Percentiles rank a stretch among this genome's conserved stretches.
phyloP scores from a whole-genome alignment of 2,113 vertebrate genomes.

The Lynx canadensis region DNA sequence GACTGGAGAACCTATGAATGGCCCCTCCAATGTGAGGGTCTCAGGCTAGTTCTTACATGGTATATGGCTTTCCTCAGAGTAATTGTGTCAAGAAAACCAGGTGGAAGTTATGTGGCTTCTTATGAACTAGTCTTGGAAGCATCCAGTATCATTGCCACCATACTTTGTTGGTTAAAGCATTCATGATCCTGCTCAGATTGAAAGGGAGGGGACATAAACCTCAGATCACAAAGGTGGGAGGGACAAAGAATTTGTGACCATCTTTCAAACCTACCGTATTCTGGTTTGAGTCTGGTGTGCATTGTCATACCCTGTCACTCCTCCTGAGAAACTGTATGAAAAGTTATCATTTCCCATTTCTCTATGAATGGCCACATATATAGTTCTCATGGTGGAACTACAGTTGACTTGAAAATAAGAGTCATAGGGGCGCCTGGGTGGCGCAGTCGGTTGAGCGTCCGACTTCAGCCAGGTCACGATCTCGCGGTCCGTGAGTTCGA shows the following conservation, averaged over 20 bases:
- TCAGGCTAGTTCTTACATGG: not conserved
- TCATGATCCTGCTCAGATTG: not conserved
- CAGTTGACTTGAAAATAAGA: not conserved
- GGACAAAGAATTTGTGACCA: not conserved
- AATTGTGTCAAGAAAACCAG: not conserved
- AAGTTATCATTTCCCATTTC: not conserved
- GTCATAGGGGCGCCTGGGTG: too few species aligned
- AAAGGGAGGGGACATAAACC: not conserved
- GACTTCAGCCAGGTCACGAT: too few species aligned
- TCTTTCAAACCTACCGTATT: not conserved
- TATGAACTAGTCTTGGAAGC: not conserved
- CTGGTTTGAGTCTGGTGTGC: not conserved
- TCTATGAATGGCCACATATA: not conserved
- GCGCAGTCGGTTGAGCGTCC: too few species aligned
- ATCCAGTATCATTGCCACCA: not conserved
- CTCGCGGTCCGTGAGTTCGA: too few species aligned
- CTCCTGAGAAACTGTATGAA: not conserved
- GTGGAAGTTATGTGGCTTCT: not conserved
- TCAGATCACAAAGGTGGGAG: not conserved
- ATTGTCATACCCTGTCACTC: not conserved
- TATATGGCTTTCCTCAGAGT: not conserved
- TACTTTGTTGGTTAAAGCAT: not conserved
- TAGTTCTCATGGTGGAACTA: not conserved
- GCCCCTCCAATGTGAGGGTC: not conserved
- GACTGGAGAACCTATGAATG: not conserved